A percentile compares a stretch with the other conserved stretches of the same genome.
Conservation (phyloP, 2,113 vertebrate species). For the Charina bottae region DNA sequence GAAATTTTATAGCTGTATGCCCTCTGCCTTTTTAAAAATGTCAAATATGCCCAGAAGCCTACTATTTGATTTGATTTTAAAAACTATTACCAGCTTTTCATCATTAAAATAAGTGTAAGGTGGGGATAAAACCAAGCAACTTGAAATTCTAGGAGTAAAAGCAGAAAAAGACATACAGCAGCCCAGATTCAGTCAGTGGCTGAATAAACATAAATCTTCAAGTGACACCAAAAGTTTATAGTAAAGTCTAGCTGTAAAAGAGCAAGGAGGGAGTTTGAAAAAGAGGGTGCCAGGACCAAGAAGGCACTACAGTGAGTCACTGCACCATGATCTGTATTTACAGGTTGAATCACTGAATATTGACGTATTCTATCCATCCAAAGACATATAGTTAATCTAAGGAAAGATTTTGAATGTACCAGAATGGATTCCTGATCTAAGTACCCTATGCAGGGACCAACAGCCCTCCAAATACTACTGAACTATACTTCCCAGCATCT, state of each 20-base stretch:
- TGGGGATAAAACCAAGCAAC: neutral
- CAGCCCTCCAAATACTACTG: neutral
- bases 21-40: neutral
- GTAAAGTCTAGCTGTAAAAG: neutral
- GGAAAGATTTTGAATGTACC: neutral
- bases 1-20: neutral
- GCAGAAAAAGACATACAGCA: neutral
- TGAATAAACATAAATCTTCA: neutral
- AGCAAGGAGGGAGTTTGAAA: neutral
- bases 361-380: neutral
- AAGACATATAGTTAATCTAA: neutral
- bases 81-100: neutral
- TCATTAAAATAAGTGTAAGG: neutral
- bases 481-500: neutral
- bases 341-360: neutral
- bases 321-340: neutral
- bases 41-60: neutral
- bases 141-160: neutral
- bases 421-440: neutral
- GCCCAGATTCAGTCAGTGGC: neutral
- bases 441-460: neutral
- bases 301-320: neutral
- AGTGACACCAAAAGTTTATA: neutral
- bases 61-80: neutral
- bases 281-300: neutral